phyloP scores from a whole-genome alignment of 2,888 invertebrate species.

The Rambutsinella grinnellia region DNA sequence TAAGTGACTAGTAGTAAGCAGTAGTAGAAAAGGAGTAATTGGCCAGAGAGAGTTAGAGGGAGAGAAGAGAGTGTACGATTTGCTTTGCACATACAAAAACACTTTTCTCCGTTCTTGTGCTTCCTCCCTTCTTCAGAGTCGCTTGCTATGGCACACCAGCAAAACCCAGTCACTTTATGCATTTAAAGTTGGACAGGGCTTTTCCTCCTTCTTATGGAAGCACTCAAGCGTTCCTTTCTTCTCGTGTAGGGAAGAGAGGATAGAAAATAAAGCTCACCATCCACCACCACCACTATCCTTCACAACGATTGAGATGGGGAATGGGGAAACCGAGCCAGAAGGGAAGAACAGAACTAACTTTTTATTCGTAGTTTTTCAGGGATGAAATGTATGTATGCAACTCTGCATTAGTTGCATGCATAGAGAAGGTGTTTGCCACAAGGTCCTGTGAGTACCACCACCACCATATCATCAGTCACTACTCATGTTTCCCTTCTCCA shows the following conservation, averaged over 20 bases:
- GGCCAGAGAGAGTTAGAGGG: constrained; percentile 38
- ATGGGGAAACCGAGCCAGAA: too few species aligned
- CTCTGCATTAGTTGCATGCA: constrained; percentile 36
- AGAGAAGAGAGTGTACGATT: constrained; percentile 32
- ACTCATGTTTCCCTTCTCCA: constrained; percentile 11
- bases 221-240: constrained; percentile 48
- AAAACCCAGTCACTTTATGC: constrained; percentile 52
- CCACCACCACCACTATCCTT: constrained; percentile 27
- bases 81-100: constrained; percentile 44
- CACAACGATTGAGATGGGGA: not conserved
- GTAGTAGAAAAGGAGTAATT: constrained; percentile 42
- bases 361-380: not conserved
- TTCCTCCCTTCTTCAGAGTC: constrained; percentile 9
- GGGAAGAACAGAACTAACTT: not conserved
- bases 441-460: constrained; percentile 54
- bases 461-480: constrained; percentile 32
- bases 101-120: constrained; percentile 51
- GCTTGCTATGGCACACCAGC: constrained; percentile 30
- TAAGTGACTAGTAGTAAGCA: constrained; percentile 7
- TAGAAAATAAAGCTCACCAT: constrained; percentile 32
- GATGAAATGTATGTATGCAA: constrained; percentile 22
- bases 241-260: constrained; percentile 19
- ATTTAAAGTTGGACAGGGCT: constrained; percentile 51
- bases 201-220: constrained; percentile 52
- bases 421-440: constrained; percentile 55